These are phyloP conservation scores for Acyrthosiphon pisum DNA, from an alignment of 1,140 invertebrate species.

Conservation along the genomic window DNA sequence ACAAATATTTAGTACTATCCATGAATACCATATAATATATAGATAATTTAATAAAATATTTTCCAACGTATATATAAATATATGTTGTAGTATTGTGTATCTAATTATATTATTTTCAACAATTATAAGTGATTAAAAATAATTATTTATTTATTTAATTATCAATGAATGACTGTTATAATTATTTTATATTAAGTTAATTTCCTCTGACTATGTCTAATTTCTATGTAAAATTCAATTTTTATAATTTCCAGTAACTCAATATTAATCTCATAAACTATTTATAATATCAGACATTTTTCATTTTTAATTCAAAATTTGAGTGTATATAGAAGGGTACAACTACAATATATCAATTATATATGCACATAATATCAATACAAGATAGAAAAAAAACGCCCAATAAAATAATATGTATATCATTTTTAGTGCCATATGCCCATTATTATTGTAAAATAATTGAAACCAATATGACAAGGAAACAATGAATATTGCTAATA, in stretches of 20 bases:
- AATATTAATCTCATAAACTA: not conserved
- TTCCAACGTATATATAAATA: no score
- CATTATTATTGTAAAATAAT: not conserved
- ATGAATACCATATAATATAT: no score
- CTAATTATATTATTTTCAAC: no score
- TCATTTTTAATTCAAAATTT: not conserved
- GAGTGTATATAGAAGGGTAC: not conserved
- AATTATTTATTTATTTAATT: no score
- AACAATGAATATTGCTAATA: not conserved
- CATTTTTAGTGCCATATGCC: not conserved
- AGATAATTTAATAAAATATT: no score
- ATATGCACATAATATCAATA: not conserved
- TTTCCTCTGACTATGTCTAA: not conserved
- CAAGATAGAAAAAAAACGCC: not conserved
- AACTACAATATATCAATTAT: not conserved
- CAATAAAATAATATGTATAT: not conserved
- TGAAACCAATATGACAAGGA: not conserved
- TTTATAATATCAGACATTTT: not conserved
- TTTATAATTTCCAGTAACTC: not conserved
- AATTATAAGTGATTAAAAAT: no score
- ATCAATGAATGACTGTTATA: no score
- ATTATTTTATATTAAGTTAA: no score
- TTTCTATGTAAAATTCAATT: not conserved
- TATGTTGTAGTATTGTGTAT: no score
- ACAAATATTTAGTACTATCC: no score